Evolutionary conservation across 2,888 invertebrate species (phyloP).

Genomic region (Endotricha flammealis): DNA sequence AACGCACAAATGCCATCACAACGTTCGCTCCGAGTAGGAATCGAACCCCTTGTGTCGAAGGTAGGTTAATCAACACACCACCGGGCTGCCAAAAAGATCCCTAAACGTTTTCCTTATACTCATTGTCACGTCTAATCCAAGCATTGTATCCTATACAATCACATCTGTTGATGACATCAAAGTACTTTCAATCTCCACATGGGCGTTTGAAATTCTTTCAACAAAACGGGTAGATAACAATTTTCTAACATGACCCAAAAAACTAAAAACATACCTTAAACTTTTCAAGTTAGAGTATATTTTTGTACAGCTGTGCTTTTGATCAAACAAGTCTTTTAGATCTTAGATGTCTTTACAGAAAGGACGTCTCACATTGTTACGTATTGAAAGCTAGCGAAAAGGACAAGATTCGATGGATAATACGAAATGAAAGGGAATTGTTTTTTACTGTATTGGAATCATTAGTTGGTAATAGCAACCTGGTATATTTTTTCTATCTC

Average conservation of each 20-base stretch:
- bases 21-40: too few relatives aligned
- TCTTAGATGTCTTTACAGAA: conserved; percentile 21
- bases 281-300: conserved; percentile 4
- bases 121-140: conserved; percentile 20
- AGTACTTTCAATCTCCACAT: conserved; percentile 31
- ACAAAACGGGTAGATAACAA: conserved; percentile 25
- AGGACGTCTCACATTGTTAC: conserved; percentile 21
- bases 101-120: conserved; percentile 5
- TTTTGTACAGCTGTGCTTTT: too few relatives aligned
- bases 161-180: conserved; percentile 25
- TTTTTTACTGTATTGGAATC: too few relatives aligned
- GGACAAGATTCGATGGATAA: conserved; percentile 21
- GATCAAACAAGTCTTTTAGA: background rate
- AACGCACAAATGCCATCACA: too few relatives aligned
- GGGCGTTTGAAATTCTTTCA: conserved; percentile 26
- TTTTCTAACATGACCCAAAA: conserved; percentile 12
- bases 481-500: too few relatives aligned
- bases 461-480: too few relatives aligned
- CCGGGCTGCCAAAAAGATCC: too few relatives aligned
- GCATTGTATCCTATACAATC: conserved; percentile 24
- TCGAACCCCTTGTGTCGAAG: too few relatives aligned
- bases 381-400: conserved; percentile 26
- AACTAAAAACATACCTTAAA: conserved; percentile 16
- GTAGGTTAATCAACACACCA: too few relatives aligned
- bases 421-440: conserved; percentile 18